phyloP scores from a whole-genome alignment of 2,888 invertebrate species.

The Luperina nickerlii region DNA sequence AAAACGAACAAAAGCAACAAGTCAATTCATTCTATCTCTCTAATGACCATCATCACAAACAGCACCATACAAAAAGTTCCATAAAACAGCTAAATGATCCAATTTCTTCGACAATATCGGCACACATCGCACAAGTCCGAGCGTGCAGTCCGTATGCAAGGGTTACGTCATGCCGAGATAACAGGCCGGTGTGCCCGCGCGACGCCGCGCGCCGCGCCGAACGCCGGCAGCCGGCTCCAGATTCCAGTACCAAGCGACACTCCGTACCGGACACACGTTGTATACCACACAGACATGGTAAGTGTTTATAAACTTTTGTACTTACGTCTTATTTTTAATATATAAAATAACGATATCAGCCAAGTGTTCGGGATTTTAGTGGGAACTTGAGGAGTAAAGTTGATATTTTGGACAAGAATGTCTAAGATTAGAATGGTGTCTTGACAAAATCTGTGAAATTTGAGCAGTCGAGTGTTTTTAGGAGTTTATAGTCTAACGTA shows the following conservation, averaged over 20 bases:
- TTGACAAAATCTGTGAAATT: slow-evolving; percentile 58
- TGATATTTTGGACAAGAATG: slow-evolving; percentile 3
- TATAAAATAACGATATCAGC: slow-evolving; percentile 3
- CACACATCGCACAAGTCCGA: slow-evolving; percentile 46
- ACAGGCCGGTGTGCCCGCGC: slow-evolving; percentile 65
- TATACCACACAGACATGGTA: slow-evolving; percentile 67
- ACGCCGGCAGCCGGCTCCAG: slow-evolving; percentile 17
- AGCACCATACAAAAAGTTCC: slow-evolving; percentile 44
- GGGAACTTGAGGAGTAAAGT: not conserved
- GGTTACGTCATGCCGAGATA: slow-evolving; percentile 81
- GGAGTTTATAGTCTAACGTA: slow-evolving; percentile 46
- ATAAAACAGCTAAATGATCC: slow-evolving; percentile 53
- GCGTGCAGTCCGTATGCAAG: slow-evolving; percentile 78
- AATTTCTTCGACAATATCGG: slow-evolving; percentile 60
- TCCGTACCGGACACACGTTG: slow-evolving; percentile 64
- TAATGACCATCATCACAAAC: slow-evolving; percentile 41
- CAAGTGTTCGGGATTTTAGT: slow-evolving; percentile 6
- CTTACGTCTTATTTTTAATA: slow-evolving; percentile 49
- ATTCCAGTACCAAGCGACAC: slow-evolving; percentile 65
- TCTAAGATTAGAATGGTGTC: slow-evolving; percentile 47
- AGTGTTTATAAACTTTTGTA: slow-evolving; percentile 75
- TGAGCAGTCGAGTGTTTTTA: slow-evolving; percentile 52
- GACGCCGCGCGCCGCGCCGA: slow-evolving; percentile 10
- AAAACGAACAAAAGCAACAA: slow-evolving; percentile 20
- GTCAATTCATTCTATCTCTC: slow-evolving; percentile 13